A percentile compares a stretch with the other conserved stretches of the same genome.
phyloP scores from a whole-genome alignment of 1,140 invertebrate genomes.

The Periplaneta americana region DNA sequence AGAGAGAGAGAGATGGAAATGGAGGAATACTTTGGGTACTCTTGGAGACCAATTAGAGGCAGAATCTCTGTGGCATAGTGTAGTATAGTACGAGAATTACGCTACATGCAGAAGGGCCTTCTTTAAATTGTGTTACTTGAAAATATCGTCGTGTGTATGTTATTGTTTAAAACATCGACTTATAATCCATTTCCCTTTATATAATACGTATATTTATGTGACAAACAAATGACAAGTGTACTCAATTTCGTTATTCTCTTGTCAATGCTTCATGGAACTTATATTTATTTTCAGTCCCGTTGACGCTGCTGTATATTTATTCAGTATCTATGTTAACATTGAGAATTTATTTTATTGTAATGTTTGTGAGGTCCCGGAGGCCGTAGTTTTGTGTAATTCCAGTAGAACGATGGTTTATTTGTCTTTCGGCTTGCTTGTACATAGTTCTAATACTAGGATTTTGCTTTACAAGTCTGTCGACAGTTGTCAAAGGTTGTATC shows the following conservation, averaged over 20 bases:
- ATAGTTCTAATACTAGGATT: no score
- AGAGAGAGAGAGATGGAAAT: no score
- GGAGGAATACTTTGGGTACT: no score
- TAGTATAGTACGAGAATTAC: no score
- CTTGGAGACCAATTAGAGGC: no score
- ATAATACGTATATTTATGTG: background rate
- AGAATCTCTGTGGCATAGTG: no score
- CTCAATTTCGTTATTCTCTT: background rate
- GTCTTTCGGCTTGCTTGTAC: no score
- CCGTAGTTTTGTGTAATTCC: background rate
- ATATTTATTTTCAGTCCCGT: background rate
- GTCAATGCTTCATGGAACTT: background rate
- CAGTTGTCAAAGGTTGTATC: background rate
- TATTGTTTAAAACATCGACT: no score
- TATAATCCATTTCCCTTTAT: background rate
- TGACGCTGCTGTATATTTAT: background rate
- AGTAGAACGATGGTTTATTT: background rate
- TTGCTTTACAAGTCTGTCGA: background rate
- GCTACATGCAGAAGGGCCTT: no score
- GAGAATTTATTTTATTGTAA: background rate
- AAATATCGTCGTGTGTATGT: no score
- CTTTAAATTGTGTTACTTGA: no score
- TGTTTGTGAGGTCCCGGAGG: background rate
- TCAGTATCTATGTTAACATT: background rate
- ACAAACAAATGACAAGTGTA: no score